Base-by-base conservation (phyloP, 2,888 invertebrate genomes). In the Cremastinae sp. region DNA sequence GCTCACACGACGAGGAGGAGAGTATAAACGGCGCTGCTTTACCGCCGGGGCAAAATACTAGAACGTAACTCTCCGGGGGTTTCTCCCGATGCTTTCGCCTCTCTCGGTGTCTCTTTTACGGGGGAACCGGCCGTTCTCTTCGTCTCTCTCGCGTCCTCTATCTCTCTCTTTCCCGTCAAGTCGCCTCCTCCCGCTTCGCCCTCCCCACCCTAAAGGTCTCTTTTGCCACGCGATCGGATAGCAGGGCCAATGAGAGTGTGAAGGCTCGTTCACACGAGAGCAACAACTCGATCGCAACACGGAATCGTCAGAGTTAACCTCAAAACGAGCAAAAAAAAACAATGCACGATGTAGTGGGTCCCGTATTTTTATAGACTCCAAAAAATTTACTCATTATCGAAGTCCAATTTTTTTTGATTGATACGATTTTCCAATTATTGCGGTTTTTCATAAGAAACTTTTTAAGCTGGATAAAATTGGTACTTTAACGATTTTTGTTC, bases 41-140 rank as follows among this genome's bases (percentile, higher is more conserved):
- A 84, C 83, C 84, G 84, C 86, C 82, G 78, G 84, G 84, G 77
- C 53, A 84, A 86, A 86, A 86, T 86, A 85, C 84, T 83, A 86
- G 85, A 84, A 86, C 82, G 82, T 84, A 85, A 83, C 81, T 81
- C 83, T 78, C 79, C 78, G 43, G 53, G 56, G 74, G 83, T 83
- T 86, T 86, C 69, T 55, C 56, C 35, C 49, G 37, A 28, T 55
- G 62, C 56, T 58, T 86, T 84, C 83, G 85, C 82, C 81, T 75
- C 73, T 59, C 66, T 62, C 55, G 35, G 49, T 51, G 41, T 78
- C 71, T 77, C 78, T 78, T 64, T 78, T 78, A 75, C 61, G 69
- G 76, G 78, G 65, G 75, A 76, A 78, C 83, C 81, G 82, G 80
- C 86, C 86, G 85, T 86, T 87, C 86, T 85, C 85, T 85, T 66